phyloP scores from a whole-genome alignment of 2,797 vertebrate species.

The Moxostoma hubbsi region DNA sequence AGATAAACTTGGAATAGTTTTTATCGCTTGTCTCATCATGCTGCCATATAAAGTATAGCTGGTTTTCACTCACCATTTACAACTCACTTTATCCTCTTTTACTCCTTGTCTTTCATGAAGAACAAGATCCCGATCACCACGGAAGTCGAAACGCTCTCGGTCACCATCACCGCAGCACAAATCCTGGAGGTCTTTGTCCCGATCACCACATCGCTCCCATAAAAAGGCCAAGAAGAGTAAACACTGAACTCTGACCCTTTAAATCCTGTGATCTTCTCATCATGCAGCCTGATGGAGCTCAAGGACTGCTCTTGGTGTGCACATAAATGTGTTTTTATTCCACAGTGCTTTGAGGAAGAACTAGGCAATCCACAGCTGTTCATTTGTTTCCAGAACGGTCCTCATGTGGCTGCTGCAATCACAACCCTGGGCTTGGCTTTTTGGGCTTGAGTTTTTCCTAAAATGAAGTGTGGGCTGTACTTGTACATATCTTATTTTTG shows the following conservation, averaged over 20 bases:
- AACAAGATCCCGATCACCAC: conserved; percentile 74
- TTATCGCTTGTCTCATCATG: not conserved
- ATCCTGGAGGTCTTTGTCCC: conserved; percentile 71
- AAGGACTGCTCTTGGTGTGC: conserved; percentile 45
- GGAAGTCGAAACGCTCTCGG: conserved; percentile 76
- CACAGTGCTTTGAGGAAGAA: conserved; percentile 53
- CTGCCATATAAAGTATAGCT: not conserved
- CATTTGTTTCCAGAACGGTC: conserved; percentile 50
- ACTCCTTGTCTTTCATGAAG: conserved; percentile 56
- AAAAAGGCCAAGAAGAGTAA: conserved; percentile 84
- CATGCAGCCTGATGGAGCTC: conserved; percentile 39
- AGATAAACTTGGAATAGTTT: not conserved
- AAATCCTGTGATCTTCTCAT: conserved; percentile 22
- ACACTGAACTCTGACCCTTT: conserved; percentile 69
- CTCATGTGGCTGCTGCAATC: conserved; percentile 58
- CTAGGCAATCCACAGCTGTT: conserved; percentile 52
- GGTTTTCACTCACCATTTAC: not conserved
- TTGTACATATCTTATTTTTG: conserved; percentile 75
- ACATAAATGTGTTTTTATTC: conserved; percentile 53
- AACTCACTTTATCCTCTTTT: not conserved
- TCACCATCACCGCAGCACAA: conserved; percentile 76
- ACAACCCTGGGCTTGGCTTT: conserved; percentile 60
- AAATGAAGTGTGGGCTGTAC: conserved; percentile 70
- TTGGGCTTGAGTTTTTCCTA: conserved; percentile 68
- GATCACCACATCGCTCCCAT: conserved; percentile 81